These are phyloP conservation scores for Grantiella picta DNA, from an alignment of 2,113 vertebrate species.

Conservation along the genomic window DNA sequence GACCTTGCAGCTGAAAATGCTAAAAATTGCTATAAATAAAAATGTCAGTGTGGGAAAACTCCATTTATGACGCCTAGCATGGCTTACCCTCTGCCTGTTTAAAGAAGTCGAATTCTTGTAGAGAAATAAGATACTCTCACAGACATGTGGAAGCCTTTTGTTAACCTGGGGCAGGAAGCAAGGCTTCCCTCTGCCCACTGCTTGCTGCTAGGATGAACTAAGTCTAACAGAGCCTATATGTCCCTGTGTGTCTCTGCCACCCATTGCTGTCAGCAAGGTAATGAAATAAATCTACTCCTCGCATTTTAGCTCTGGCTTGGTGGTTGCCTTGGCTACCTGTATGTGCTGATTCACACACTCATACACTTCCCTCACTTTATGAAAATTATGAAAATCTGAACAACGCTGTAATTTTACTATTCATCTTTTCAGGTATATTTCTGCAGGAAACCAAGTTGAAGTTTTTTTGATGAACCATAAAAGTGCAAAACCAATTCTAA, in stretches of 20 bases:
- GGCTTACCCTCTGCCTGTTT: neutral
- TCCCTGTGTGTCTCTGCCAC: neutral
- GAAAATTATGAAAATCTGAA: neutral
- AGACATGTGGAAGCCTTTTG: neutral
- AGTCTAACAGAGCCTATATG: neutral
- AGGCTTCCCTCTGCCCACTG: neutral
- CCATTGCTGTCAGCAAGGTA: neutral
- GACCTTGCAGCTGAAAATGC: neutral
- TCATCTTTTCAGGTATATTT: neutral
- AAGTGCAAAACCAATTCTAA: neutral
- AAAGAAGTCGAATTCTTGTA: neutral
- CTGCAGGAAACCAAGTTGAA: neutral
- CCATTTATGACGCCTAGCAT: neutral
- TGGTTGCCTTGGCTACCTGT: neutral
- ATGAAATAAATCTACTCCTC: neutral
- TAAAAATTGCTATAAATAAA: neutral
- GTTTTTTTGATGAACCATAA: neutral
- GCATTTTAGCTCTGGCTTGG: neutral
- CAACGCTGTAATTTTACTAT: neutral
- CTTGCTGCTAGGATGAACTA: neutral
- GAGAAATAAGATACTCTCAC: neutral
- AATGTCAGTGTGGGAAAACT: neutral
- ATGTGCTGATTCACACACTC: neutral
- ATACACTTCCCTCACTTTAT: neutral
- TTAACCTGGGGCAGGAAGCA: neutral